Conservation (phyloP, 2,888 invertebrate species). For the Heterodera filipjevi region DNA sequence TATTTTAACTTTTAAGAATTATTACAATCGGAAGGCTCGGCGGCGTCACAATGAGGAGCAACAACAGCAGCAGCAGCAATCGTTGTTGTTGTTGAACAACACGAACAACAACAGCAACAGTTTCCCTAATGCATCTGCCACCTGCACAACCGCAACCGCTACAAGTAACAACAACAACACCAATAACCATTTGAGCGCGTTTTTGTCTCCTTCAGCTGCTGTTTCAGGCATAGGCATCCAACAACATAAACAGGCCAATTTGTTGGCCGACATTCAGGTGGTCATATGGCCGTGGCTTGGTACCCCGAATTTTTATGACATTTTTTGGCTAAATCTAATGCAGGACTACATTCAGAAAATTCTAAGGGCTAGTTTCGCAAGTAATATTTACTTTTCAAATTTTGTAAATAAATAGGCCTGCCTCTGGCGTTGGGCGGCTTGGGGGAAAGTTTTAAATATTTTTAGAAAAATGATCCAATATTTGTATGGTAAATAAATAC, state of each 20-base stretch:
- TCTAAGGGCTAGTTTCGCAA: too few relatives aligned
- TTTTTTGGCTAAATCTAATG: neutral
- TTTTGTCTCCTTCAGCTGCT: too few relatives aligned
- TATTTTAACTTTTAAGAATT: slow-evolving; percentile 50
- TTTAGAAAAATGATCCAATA: too few relatives aligned
- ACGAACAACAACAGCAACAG: neutral
- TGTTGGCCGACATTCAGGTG: slow-evolving; percentile 5
- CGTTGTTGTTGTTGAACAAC: neutral
- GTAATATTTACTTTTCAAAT: too few relatives aligned
- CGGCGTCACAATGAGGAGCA: slow-evolving; percentile 34
- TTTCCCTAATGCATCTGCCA: neutral
- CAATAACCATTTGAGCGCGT: neutral
- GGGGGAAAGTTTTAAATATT: too few relatives aligned
- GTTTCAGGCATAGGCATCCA: neutral
- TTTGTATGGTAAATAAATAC: neutral
- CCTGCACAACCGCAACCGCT: slow-evolving; percentile 26
- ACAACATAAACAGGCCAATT: slow-evolving; percentile 7
- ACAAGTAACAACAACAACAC: neutral
- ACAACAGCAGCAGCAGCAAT: neutral
- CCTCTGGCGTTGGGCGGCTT: too few relatives aligned
- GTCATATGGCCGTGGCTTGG: neutral
- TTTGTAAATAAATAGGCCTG: too few relatives aligned
- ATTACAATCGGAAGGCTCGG: slow-evolving; percentile 57
- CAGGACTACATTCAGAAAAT: too few relatives aligned
- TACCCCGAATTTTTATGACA: neutral